A percentile compares a stretch with the other conserved stretches of the same genome.
Evolutionary conservation across 2,888 invertebrate genomes (phyloP).

Genomic region (Gastracanthus pulcherrimus): DNA sequence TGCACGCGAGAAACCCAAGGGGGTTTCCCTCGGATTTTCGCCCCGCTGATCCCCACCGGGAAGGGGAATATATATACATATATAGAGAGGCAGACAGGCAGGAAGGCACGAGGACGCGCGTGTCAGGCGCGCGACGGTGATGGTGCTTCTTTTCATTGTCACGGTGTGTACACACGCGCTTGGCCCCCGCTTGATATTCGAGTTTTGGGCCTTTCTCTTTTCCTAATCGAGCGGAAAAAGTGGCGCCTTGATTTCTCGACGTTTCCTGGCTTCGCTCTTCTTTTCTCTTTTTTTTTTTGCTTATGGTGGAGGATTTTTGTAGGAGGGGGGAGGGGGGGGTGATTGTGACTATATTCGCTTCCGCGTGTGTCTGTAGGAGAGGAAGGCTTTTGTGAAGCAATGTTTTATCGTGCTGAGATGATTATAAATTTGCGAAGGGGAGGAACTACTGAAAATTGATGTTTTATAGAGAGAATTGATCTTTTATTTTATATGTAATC

Average conservation of each 20-base stretch:
- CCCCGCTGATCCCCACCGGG: constrained; percentile 48
- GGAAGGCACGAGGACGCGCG: constrained; percentile 27
- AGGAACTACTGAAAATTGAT: too few species aligned
- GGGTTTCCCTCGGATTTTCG: constrained; percentile 34
- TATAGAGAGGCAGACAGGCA: background rate
- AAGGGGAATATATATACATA: background rate
- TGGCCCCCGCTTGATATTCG: background rate
- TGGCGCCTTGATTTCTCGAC: background rate
- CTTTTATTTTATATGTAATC: too few species aligned
- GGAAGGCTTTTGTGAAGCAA: too few species aligned
- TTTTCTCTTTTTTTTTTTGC: constrained; percentile 23
- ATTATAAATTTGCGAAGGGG: too few species aligned
- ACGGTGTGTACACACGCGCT: background rate
- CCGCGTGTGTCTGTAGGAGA: too few species aligned
- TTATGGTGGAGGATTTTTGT: constrained; percentile 6
- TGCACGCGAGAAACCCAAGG: background rate
- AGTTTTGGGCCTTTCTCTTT: background rate
- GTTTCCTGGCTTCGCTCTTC: background rate
- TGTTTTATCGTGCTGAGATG: too few species aligned
- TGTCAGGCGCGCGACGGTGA: background rate
- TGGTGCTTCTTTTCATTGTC: background rate
- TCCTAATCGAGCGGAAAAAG: constrained; percentile 39
- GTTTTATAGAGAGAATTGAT: too few species aligned
- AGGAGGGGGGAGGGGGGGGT: too few species aligned
- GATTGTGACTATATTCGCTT: too few species aligned